These are phyloP conservation scores for Odontothrips loti DNA, from an alignment of 2,888 invertebrate genomes.

Conservation along the genomic window DNA sequence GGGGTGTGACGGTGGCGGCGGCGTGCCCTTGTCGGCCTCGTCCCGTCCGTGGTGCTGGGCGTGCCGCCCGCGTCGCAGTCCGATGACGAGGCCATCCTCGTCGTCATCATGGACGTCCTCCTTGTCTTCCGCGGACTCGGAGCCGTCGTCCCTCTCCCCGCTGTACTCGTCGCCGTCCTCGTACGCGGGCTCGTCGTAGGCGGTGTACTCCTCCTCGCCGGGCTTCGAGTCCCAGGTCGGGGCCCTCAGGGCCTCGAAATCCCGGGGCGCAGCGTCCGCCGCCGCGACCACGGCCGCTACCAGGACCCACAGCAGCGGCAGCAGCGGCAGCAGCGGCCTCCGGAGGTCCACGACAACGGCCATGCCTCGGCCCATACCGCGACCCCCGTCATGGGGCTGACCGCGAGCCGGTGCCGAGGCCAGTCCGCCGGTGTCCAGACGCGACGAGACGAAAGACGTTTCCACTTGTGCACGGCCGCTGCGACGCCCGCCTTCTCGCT, in stretches of 20 bases:
- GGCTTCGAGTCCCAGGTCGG: too few relatives aligned
- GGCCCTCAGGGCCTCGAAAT: too few relatives aligned
- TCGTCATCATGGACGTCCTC: not conserved
- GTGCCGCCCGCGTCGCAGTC: not conserved
- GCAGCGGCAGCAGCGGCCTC: not conserved
- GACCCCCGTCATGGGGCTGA: not conserved
- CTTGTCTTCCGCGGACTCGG: not conserved
- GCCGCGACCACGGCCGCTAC: too few relatives aligned
- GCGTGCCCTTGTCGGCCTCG: not conserved
- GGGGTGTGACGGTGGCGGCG: not conserved
- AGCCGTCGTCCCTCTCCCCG: not conserved
- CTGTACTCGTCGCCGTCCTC: not conserved
- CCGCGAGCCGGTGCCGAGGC: too few relatives aligned
- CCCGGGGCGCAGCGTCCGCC: too few relatives aligned
- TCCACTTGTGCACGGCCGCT: not conserved
- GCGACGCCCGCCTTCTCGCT: not conserved
- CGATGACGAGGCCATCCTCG: not conserved
- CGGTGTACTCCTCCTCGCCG: not conserved
- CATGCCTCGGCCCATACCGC: not conserved
- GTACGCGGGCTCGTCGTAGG: not conserved
- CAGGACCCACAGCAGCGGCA: not conserved
- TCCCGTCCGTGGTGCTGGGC: not conserved
- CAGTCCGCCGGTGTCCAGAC: too few relatives aligned
- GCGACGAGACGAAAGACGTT: not conserved
- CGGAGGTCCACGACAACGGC: not conserved